phyloP scores from a whole-genome alignment of 2,888 invertebrate genomes.

The Chloroclysta siterata region DNA sequence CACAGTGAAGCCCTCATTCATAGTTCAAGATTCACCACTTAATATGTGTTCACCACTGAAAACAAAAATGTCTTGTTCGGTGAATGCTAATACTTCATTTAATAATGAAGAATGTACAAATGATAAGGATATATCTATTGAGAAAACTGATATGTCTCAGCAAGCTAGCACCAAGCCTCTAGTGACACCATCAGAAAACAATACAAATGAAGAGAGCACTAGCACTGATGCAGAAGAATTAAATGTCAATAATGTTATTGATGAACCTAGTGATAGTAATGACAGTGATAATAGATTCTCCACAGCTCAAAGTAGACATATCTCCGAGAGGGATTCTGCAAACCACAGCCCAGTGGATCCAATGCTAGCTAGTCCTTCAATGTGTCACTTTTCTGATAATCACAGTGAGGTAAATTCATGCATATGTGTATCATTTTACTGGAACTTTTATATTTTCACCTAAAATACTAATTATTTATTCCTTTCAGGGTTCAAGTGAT shows the following conservation, averaged over 20 bases:
- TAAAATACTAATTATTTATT: conserved; percentile 1
- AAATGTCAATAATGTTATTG: conserved; percentile 64
- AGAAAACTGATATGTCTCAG: conserved; percentile 51
- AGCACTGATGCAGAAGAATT: conserved; percentile 60
- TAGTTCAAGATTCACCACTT: conserved; percentile 52
- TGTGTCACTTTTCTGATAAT: conserved; percentile 88
- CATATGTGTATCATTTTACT: neutral
- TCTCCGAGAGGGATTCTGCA: conserved; percentile 88
- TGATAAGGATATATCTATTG: conserved; percentile 50
- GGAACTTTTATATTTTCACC: neutral
- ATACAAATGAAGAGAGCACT: conserved; percentile 53
- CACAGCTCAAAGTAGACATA: conserved; percentile 67
- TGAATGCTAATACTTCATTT: conserved; percentile 51
- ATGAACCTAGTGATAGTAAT: conserved; percentile 67
- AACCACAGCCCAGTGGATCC: conserved; percentile 91
- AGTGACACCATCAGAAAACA: conserved; percentile 51
- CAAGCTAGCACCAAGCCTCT: conserved; percentile 59
- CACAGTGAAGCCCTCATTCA: conserved; percentile 54
- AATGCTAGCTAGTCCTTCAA: conserved; percentile 87
- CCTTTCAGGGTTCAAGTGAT: conserved; percentile 89
- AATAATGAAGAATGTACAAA: conserved; percentile 52
- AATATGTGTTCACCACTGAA: conserved; percentile 47
- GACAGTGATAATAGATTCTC: conserved; percentile 69
- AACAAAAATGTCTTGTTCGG: conserved; percentile 52
- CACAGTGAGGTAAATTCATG: conserved; percentile 85